Evolutionary conservation across 2,888 invertebrate genomes (phyloP).

Genomic region (Diarsia mendica): DNA sequence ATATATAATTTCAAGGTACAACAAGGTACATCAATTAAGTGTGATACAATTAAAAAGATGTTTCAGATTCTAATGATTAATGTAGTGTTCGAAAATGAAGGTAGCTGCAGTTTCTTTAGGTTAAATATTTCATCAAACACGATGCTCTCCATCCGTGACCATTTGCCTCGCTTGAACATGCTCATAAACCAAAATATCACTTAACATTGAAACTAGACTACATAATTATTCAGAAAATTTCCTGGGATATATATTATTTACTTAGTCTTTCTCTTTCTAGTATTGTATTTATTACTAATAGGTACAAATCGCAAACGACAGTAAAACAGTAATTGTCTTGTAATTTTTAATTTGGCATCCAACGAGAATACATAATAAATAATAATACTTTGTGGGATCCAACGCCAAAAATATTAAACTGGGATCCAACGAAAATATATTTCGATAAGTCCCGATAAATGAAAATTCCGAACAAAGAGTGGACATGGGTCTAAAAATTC

Average conservation of each 20-base stretch:
- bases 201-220: neutral
- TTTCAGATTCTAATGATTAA: conserved; percentile 2
- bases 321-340: no score
- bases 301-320: neutral
- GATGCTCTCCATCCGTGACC: neutral
- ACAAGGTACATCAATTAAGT: neutral
- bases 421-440: no score
- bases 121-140: conserved; percentile 10
- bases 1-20: neutral
- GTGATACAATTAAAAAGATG: neutral
- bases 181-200: neutral
- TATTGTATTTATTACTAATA: neutral
- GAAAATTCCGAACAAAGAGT: neutral
- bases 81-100: neutral
- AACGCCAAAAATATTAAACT: no score
- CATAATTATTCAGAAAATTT: neutral
- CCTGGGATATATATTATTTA: neutral
- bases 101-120: neutral
- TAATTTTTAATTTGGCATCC: no score
- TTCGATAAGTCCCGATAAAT: neutral
- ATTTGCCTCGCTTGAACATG: neutral
- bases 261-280: neutral
- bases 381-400: no score
- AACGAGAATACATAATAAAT: no score
- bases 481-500: neutral